Conservation (phyloP, 2,888 invertebrate genomes). For the Sussaba pulchella region DNA sequence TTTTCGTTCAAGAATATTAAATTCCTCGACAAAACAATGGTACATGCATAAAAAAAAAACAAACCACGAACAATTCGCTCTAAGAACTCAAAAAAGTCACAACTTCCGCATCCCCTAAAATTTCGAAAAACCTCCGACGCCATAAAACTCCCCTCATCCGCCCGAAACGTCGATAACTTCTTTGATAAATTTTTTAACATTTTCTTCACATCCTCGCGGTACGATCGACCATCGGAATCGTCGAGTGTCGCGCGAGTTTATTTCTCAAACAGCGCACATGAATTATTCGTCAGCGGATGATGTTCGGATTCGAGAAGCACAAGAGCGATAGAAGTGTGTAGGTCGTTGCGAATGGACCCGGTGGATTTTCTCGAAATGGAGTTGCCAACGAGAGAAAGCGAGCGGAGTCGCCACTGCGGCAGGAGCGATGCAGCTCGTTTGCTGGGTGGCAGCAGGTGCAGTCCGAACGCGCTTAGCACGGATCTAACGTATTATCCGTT, state of each 20-base stretch:
- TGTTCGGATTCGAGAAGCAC: conserved; percentile 25
- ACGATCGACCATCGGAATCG: not conserved
- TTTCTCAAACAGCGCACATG: conserved; percentile 51
- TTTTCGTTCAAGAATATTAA: too few species aligned
- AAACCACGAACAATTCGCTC: too few species aligned
- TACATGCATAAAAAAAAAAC: too few species aligned
- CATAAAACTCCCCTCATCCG: too few species aligned
- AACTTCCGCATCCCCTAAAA: too few species aligned
- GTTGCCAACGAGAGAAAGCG: conserved; percentile 51
- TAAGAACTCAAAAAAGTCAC: too few species aligned
- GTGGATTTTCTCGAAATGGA: conserved; percentile 63
- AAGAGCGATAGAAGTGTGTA: conserved; percentile 12
- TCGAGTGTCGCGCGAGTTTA: not conserved
- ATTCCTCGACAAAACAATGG: too few species aligned
- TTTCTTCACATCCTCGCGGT: too few species aligned
- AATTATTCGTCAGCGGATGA: conserved; percentile 65
- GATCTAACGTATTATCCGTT: conserved; percentile 64
- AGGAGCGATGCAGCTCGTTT: conserved; percentile 25
- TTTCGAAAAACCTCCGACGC: too few species aligned
- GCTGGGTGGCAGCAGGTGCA: conserved; percentile 56
- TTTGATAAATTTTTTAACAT: too few species aligned
- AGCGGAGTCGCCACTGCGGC: conserved; percentile 3
- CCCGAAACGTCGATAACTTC: too few species aligned
- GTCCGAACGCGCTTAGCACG: conserved; percentile 44
- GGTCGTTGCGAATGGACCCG: conserved; percentile 53